Base-by-base conservation (phyloP, 2,888 invertebrate species). In the Odiellus spinosus region DNA sequence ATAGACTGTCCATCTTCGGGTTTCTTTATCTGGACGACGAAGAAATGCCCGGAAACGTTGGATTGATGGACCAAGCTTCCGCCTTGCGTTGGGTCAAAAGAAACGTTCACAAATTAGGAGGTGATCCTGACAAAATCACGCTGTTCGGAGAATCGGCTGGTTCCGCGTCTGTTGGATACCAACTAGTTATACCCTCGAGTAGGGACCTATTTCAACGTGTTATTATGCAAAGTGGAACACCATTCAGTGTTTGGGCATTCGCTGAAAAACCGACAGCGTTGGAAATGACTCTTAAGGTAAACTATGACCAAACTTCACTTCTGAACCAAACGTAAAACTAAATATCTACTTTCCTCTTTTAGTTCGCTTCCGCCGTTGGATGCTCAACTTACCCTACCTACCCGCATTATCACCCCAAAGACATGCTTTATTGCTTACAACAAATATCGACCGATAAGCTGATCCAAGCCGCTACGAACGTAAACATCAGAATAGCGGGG, bases 1-100 rank as follows among this genome's bases (percentile, higher is more conserved):
- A 72, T 58, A 61, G 73, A 48, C 62, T 72, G 2, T 71, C 70
- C 11, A 63, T 66, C 14, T 61, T 70, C 46, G 73, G 73, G 1
- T 62, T 62, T 46, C 49, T 61, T 20, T 58, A 59, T 44, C 55
- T 53, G 5, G 60, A 61, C 2, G 56, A 56, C 26, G 40, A 39
- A 0, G 52, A 57, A 3, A 53, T 59, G 2, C 56, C 59, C 0
- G 64, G 63, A 5, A 64, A 65, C 52, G 55, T 56, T 19, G 64
- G 60, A 2, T 49, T 62, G 1, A 53, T 55, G 49, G 64, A 64
- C 45, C 61, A 62, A 40, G 38, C 58, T 20, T 52, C 57, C 36
- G 63, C 64, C 1, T 48, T 65, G 21, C 48, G 55, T 40, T 65
- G 64, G 64, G 56, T 64, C 4, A 49, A 50, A 11, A 39, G 45